Conservation (phyloP, 2,797 vertebrate species). For the Sebastes itinus region DNA sequence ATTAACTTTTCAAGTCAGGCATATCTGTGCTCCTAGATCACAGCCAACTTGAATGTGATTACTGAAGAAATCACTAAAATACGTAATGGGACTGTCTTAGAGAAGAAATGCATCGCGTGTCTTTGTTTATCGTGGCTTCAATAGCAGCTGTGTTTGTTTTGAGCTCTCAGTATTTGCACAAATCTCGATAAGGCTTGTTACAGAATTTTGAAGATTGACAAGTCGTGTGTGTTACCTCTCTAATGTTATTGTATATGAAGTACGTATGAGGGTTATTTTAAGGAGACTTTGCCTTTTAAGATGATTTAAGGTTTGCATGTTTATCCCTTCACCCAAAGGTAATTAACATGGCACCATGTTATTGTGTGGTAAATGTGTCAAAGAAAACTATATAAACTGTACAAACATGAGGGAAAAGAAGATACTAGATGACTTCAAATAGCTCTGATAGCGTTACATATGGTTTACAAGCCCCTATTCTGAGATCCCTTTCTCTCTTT, state of each 20-base stretch:
- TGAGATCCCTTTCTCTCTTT: conserved; percentile 1
- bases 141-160: conserved; percentile 78
- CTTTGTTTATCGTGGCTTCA: conserved; percentile 65
- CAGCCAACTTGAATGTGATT: conserved; percentile 63
- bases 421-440: conserved; percentile 30
- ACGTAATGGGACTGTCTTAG: conserved; percentile 48
- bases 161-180: conserved; percentile 53
- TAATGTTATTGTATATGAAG: conserved; percentile 39
- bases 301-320: conserved; percentile 51
- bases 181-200: conserved; percentile 38
- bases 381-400: conserved; percentile 54
- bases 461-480: conserved; percentile 9
- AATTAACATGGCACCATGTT: conserved; percentile 27
- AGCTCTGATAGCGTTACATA: conserved; percentile 7
- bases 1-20: conserved; percentile 46
- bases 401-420: conserved; percentile 41
- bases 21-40: conserved; percentile 54
- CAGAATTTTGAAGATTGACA: conserved; percentile 26
- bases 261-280: conserved; percentile 49
- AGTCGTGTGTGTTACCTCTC: conserved; percentile 33
- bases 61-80: conserved; percentile 49
- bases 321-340: conserved; percentile 32
- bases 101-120: conserved; percentile 58
- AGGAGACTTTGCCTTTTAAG: conserved; percentile 38
- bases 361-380: conserved; percentile 43